Percentiles rank a stretch among this genome's conserved stretches.
These are phyloP conservation scores for Camptogramma bilineatum DNA, from an alignment of 2,888 invertebrate genomes.

Conservation along the genomic window DNA sequence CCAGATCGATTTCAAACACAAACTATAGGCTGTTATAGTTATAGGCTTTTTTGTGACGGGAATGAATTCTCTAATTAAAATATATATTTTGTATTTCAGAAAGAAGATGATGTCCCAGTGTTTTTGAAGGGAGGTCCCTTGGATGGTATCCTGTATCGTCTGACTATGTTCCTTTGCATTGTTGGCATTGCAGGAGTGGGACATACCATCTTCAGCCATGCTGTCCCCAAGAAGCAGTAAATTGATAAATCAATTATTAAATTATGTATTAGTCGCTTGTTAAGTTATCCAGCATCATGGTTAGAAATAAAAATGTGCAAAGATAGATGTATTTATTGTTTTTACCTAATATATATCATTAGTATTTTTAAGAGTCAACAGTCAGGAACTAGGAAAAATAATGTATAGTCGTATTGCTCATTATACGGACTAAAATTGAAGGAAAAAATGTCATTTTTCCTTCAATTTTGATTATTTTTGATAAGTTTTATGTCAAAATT, in stretches of 20 bases:
- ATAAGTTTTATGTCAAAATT: too few relatives aligned
- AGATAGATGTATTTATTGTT: constrained; percentile 30
- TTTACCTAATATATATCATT: background rate
- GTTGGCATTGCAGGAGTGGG: constrained; percentile 68
- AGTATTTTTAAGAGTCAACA: too few relatives aligned
- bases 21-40: too few relatives aligned
- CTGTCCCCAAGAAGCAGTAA: constrained; percentile 72
- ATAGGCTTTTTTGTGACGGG: too few relatives aligned
- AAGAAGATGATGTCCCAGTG: constrained; percentile 85
- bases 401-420: too few relatives aligned
- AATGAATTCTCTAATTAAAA: background rate
- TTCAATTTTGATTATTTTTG: too few relatives aligned
- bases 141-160: constrained; percentile 78
- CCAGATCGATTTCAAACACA: too few relatives aligned
- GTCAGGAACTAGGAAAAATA: too few relatives aligned
- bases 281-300: constrained; percentile 55
- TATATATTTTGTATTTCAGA: constrained; percentile 66
- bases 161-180: constrained; percentile 72
- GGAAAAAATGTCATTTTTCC: too few relatives aligned
- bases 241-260: constrained; percentile 49
- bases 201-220: constrained; percentile 71
- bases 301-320: constrained; percentile 59
- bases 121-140: constrained; percentile 85
- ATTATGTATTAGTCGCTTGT: constrained; percentile 66
- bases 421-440: too few relatives aligned